phyloP scores from a whole-genome alignment of 2,797 vertebrate species.

The Hemitrygon akajei region DNA sequence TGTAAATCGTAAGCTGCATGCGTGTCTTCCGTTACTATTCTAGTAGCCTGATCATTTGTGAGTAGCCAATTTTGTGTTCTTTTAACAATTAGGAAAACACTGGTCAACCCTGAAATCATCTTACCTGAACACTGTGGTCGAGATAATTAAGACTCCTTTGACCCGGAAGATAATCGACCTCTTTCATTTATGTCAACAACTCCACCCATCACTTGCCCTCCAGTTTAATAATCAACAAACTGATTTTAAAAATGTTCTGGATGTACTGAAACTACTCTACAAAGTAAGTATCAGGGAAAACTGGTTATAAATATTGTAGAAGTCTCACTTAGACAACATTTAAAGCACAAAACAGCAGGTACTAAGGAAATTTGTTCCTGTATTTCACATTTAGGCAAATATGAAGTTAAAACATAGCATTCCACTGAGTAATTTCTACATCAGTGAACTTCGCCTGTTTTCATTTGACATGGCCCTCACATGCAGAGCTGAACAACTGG shows the following conservation, averaged over 20 bases:
- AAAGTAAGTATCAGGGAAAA: neutral
- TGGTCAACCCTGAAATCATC: conserved; percentile 6
- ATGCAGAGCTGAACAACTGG: neutral
- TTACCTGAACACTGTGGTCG: neutral
- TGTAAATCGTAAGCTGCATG: too few species aligned
- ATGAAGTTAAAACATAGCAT: neutral
- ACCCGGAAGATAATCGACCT: neutral
- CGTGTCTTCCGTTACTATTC: neutral
- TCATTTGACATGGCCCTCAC: neutral
- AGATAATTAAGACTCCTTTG: neutral
- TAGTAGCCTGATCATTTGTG: too few species aligned
- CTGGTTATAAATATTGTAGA: neutral
- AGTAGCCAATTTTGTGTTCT: neutral
- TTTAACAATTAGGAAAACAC: neutral
- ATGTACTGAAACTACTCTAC: neutral
- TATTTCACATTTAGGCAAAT: neutral
- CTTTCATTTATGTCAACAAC: too few species aligned
- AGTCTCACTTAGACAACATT: neutral
- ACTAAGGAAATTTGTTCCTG: neutral
- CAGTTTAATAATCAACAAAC: neutral
- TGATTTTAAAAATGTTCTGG: neutral
- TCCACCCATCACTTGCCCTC: neutral
- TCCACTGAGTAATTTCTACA: conserved; percentile 8
- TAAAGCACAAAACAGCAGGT: too few species aligned
- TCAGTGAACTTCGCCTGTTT: neutral